These are phyloP conservation scores for Blomia tropicalis DNA, from an alignment of 2,888 invertebrate genomes.

Conservation along the genomic window DNA sequence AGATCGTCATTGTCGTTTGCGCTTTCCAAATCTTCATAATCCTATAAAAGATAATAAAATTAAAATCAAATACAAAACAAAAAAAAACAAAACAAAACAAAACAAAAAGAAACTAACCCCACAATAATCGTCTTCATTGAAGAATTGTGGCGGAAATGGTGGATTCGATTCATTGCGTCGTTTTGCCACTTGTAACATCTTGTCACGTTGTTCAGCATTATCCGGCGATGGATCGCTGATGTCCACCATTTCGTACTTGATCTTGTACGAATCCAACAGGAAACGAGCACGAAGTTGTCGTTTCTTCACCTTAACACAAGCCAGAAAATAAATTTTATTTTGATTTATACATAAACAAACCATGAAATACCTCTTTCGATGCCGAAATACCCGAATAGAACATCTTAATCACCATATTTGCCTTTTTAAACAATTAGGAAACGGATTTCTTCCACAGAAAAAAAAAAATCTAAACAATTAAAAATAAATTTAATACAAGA, in stretches of 20 bases:
- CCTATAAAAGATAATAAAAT: conserved; percentile 42
- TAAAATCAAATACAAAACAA: conserved; percentile 6
- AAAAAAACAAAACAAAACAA: too few relatives aligned
- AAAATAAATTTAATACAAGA: too few relatives aligned
- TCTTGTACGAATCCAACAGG: conserved; percentile 77
- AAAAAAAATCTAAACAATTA: too few relatives aligned
- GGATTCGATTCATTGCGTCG: conserved; percentile 53
- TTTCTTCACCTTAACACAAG: conserved; percentile 67
- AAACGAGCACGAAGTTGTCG: conserved; percentile 81
- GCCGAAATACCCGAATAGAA: conserved; percentile 82
- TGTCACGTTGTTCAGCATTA: conserved; percentile 65
- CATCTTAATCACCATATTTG: conserved; percentile 66
- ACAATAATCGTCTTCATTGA: conserved; percentile 76
- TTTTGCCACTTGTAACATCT: conserved; percentile 64
- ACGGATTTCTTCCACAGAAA: too few relatives aligned
- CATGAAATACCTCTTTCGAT: conserved; percentile 66
- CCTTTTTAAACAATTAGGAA: not conserved
- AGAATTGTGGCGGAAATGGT: conserved; percentile 80
- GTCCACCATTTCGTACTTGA: conserved; percentile 76
- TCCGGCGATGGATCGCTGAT: conserved; percentile 85
- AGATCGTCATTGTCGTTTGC: conserved; percentile 77
- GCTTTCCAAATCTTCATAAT: conserved; percentile 79
- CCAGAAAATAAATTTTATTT: not conserved
- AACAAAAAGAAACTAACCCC: conserved; percentile 74
- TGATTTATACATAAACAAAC: too few relatives aligned